Conservation (phyloP, 2,797 vertebrate species). For the Neostethus bicornis region DNA sequence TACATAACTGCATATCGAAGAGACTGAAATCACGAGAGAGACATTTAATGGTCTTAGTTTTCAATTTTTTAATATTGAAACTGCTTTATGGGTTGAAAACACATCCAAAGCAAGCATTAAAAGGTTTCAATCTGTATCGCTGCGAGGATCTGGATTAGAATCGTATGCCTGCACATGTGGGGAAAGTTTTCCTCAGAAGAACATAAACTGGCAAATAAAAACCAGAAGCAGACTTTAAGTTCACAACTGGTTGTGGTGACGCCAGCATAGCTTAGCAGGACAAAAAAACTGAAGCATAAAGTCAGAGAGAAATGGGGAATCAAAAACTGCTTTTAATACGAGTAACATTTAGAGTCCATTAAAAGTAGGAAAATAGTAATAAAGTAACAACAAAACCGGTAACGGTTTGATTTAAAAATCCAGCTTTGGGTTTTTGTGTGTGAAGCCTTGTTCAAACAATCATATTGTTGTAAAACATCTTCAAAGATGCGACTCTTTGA, state of each 20-base stretch:
- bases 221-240: constrained; percentile 35
- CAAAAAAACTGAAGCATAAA: constrained; percentile 14
- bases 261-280: constrained; percentile 22
- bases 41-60: not conserved
- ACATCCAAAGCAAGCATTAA: constrained; percentile 50
- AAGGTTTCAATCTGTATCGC: not conserved
- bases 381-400: constrained; percentile 41
- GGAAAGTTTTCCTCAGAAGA: constrained; percentile 25
- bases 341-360: constrained; percentile 20
- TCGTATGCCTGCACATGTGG: constrained; percentile 52
- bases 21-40: not conserved
- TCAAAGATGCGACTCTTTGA: constrained; percentile 64
- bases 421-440: constrained; percentile 16
- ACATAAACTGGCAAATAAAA: constrained; percentile 39
- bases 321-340: constrained; percentile 21
- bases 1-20: not conserved
- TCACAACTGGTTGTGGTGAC: constrained; percentile 36
- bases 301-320: constrained; percentile 1
- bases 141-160: constrained; percentile 38
- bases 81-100: constrained; percentile 33
- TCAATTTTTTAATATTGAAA: not conserved
- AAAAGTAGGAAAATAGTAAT: constrained; percentile 23
- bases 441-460: constrained; percentile 35
- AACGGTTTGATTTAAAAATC: constrained; percentile 21
- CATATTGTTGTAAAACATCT: constrained; percentile 54